A percentile compares a stretch with the other conserved stretches of the same genome.
Evolutionary conservation across 2,113 vertebrate genomes (phyloP).

Genomic region (Gymnogyps californianus): DNA sequence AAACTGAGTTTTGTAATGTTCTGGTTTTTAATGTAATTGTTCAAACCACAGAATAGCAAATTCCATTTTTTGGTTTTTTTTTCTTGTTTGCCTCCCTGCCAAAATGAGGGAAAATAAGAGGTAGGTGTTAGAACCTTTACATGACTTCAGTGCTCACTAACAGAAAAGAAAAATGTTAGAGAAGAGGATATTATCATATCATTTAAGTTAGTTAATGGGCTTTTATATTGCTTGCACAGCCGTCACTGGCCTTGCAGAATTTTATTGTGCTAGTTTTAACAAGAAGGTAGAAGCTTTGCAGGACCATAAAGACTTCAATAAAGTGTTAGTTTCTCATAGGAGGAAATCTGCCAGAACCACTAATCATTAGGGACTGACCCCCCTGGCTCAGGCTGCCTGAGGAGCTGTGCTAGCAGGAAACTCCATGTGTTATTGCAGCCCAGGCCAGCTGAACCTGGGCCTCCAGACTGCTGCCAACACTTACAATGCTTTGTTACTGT

Average conservation of each 20-base stretch:
- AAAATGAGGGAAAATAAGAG: not conserved
- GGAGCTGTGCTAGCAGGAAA: not conserved
- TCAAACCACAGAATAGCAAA: not conserved
- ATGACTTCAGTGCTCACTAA: not conserved
- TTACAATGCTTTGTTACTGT: not conserved
- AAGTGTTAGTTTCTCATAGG: not conserved
- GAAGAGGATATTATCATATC: not conserved
- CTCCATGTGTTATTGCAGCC: accelerated
- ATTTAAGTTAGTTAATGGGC: not conserved
- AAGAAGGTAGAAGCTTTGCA: not conserved
- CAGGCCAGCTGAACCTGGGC: not conserved
- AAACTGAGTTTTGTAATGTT: not conserved
- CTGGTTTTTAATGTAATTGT: not conserved
- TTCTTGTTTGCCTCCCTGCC: not conserved
- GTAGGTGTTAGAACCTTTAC: not conserved
- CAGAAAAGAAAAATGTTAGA: not conserved
- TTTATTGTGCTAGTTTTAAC: not conserved
- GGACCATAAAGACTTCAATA: not conserved
- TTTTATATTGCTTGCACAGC: not conserved
- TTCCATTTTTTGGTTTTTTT: not conserved
- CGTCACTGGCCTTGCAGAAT: not conserved
- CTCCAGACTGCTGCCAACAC: not conserved
- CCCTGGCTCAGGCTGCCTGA: not conserved
- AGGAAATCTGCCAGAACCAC: not conserved
- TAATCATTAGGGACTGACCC: not conserved